Evolutionary conservation across 1,140 invertebrate species (phyloP).

Genomic region (Mesaphorura yosii): DNA sequence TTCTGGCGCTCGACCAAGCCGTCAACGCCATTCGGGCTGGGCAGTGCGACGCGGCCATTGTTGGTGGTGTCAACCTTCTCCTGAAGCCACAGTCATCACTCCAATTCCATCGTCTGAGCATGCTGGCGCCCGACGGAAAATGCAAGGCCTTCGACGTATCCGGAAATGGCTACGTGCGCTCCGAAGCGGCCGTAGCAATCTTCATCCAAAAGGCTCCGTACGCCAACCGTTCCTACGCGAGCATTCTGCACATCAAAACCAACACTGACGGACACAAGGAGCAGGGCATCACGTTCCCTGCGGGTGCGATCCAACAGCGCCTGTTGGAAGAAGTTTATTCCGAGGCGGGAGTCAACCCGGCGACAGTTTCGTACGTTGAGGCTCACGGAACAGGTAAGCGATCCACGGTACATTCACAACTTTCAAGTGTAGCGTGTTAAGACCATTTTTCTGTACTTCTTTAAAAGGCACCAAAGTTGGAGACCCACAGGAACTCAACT

Average conservation of each 20-base stretch:
- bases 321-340: constrained; percentile 36
- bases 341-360: constrained; percentile 36
- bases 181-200: constrained; percentile 45
- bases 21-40: constrained; percentile 65
- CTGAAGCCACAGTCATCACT: constrained; percentile 77
- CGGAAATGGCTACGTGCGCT: constrained; percentile 33
- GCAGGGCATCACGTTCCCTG: constrained; percentile 39
- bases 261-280: constrained; percentile 47
- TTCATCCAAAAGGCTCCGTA: constrained; percentile 41
- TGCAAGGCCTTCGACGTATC: constrained; percentile 84
- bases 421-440: not conserved
- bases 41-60: constrained; percentile 82
- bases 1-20: constrained; percentile 80
- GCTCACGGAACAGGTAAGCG: constrained; percentile 41
- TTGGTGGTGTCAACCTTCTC: constrained; percentile 68
- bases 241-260: constrained; percentile 44
- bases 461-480: constrained; percentile 61
- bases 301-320: constrained; percentile 33
- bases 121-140: constrained; percentile 76
- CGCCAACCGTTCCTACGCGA: constrained; percentile 44
- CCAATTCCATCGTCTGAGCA: constrained; percentile 83
- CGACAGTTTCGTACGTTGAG: constrained; percentile 37
- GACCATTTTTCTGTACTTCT: not conserved
- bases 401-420: not conserved
- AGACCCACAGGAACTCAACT: constrained; percentile 91